These are phyloP conservation scores for Elgaria multicarinata DNA, from an alignment of 2,113 vertebrate genomes.

Conservation along the genomic window DNA sequence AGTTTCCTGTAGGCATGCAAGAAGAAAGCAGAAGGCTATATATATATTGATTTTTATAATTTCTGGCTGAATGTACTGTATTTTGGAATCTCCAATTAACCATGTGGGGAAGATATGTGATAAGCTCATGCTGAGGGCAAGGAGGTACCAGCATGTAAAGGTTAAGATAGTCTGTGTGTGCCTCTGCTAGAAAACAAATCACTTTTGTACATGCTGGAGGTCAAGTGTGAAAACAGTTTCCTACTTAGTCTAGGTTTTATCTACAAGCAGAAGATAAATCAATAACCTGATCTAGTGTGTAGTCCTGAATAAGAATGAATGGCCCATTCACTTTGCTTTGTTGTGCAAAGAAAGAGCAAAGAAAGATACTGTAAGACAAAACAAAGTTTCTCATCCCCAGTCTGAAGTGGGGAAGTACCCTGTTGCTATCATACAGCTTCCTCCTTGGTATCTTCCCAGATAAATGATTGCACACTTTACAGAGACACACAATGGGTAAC, in stretches of 20 bases:
- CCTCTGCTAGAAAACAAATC: constrained; percentile 56
- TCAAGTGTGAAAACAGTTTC: constrained; percentile 58
- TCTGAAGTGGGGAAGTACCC: constrained; percentile 17
- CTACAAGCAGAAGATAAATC: constrained; percentile 57
- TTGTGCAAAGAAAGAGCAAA: neutral
- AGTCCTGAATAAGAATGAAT: constrained; percentile 59
- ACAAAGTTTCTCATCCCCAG: constrained; percentile 7
- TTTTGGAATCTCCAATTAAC: constrained; percentile 50
- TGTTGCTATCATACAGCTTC: neutral
- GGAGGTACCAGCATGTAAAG: constrained; percentile 30
- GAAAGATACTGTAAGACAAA: neutral
- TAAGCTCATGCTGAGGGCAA: constrained; percentile 17
- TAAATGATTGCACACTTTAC: neutral
- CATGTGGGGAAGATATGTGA: constrained; percentile 9
- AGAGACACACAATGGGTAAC: neutral
- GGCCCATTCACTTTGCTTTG: constrained; percentile 22
- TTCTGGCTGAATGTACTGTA: neutral
- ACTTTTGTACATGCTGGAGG: constrained; percentile 40
- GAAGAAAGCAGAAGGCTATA: constrained; percentile 15
- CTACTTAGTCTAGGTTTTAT: constrained; percentile 56
- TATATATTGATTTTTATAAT: constrained; percentile 57
- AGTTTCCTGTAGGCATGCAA: neutral
- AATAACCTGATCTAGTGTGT: constrained; percentile 37
- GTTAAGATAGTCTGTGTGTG: constrained; percentile 44
- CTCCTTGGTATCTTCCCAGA: neutral